These are phyloP conservation scores for Zingel zingel DNA, from an alignment of 2,113 vertebrate species.

Conservation along the genomic window DNA sequence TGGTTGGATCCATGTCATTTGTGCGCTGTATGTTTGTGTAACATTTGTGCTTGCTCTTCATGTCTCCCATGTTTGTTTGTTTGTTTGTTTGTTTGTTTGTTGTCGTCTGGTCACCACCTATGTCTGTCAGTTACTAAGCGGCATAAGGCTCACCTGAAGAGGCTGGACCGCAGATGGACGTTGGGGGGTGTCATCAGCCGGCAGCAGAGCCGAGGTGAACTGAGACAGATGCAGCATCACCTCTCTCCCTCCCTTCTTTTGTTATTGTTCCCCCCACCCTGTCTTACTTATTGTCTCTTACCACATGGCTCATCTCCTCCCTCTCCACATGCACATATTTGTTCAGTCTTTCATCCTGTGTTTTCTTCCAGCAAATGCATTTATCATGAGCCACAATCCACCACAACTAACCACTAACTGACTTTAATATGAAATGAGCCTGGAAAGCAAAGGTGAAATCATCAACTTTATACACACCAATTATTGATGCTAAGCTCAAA, in stretches of 20 bases:
- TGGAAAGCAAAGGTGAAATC: conserved; percentile 61
- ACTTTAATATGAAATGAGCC: conserved; percentile 50
- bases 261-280: conserved; percentile 36
- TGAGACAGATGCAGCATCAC: conserved; percentile 62
- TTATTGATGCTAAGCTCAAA: conserved; percentile 54
- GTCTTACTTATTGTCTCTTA: conserved; percentile 37
- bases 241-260: conserved; percentile 33
- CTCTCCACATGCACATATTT: conserved; percentile 37
- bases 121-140: conserved; percentile 95
- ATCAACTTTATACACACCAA: conserved; percentile 58
- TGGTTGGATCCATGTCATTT: conserved; percentile 58
- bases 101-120: conserved; percentile 69
- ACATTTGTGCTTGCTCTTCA: conserved; percentile 71
- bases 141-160: conserved; percentile 97
- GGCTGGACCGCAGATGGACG: conserved; percentile 98
- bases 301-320: conserved; percentile 37
- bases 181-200: conserved; percentile 98
- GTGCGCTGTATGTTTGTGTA: conserved; percentile 69
- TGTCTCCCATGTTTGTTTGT: conserved; percentile 66
- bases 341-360: conserved; percentile 37
- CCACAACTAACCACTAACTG: conserved; percentile 72
- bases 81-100: conserved; percentile 61
- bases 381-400: conserved; percentile 44
- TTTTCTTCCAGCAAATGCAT: conserved; percentile 43
- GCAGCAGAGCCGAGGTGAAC: conserved; percentile 98